These are phyloP conservation scores for Diaperis boleti DNA, from an alignment of 2,888 invertebrate species.

Conservation along the genomic window DNA sequence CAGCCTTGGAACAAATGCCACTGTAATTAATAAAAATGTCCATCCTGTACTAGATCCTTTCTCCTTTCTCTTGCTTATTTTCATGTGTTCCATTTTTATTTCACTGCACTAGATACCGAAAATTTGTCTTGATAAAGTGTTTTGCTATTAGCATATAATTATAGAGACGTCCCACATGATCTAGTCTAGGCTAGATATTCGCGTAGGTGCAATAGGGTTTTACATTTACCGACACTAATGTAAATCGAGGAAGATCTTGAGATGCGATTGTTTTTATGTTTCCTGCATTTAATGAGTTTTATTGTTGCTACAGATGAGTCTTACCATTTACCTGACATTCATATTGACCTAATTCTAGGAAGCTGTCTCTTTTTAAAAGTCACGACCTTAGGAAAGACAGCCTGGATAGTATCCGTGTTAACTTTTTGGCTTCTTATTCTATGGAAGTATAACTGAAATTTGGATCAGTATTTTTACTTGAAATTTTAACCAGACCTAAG, in stretches of 20 bases:
- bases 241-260: background rate
- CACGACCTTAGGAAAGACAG: no score
- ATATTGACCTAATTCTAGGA: background rate
- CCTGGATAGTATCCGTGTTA: no score
- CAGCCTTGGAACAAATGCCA: background rate
- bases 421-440: no score
- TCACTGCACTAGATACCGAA: background rate
- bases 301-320: background rate
- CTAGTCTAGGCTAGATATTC: no score
- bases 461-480: no score
- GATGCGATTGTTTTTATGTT: background rate
- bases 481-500: no score
- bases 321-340: no score
- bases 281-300: background rate
- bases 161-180: conserved; percentile 5
- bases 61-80: conserved; percentile 5
- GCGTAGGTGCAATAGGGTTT: no score
- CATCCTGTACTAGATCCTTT: background rate
- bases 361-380: no score
- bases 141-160: conserved; percentile 1
- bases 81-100: background rate
- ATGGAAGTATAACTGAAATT: no score
- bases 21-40: background rate
- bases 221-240: background rate
- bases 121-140: background rate